Evolutionary conservation across 2,797 vertebrate species (phyloP).

Genomic region (Halcyon leucocephala): DNA sequence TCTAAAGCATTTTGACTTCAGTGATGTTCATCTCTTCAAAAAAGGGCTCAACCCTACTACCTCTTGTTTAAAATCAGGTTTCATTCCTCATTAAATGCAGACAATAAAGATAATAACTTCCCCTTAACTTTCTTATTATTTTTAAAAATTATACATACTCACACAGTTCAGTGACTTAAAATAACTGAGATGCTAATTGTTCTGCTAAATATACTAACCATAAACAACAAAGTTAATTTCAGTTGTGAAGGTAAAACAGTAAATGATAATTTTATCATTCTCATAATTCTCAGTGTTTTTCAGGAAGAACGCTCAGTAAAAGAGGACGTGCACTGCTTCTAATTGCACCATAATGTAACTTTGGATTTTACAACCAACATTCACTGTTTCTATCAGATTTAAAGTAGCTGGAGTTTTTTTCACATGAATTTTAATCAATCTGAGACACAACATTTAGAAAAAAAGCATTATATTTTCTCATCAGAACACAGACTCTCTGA

Average conservation of each 20-base stretch:
- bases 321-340: background rate
- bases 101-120: background rate
- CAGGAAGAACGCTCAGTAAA: background rate
- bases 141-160: background rate
- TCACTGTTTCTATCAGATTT: background rate
- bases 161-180: background rate
- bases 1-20: background rate
- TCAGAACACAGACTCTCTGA: background rate
- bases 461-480: accelerated
- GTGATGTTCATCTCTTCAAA: background rate
- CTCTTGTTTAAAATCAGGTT: background rate
- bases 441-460: background rate
- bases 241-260: background rate
- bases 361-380: background rate
- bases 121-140: background rate
- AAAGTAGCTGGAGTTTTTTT: background rate
- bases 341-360: background rate
- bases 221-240: background rate
- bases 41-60: background rate
- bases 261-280: background rate
- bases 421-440: background rate
- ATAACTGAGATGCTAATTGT: background rate
- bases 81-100: background rate
- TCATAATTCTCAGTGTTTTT: background rate
- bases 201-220: background rate